A percentile compares a stretch with the other conserved stretches of the same genome.
phyloP scores from a whole-genome alignment of 1,140 invertebrate species.

The Brachionus rubens region DNA sequence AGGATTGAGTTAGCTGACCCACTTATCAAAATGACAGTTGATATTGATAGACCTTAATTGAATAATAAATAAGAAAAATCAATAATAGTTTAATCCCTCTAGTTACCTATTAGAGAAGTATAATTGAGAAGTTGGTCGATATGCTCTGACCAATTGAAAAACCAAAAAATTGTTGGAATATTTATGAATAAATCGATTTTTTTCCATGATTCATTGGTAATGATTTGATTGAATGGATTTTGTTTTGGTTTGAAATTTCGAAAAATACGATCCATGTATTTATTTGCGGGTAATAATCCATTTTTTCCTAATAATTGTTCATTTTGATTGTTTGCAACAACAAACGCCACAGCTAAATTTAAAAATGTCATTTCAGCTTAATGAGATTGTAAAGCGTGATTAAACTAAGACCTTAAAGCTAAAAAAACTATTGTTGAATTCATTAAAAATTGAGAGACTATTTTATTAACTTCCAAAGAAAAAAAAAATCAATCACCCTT shows the following conservation, averaged over 20 bases:
- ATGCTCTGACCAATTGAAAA: slow-evolving; percentile 53
- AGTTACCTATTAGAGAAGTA: slow-evolving; percentile 50
- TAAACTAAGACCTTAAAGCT: too few relatives aligned
- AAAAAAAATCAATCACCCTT: too few relatives aligned
- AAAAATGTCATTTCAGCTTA: too few relatives aligned
- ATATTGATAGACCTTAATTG: slow-evolving; percentile 51
- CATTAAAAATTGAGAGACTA: too few relatives aligned
- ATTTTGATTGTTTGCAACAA: slow-evolving; percentile 60
- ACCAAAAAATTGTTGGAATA: slow-evolving; percentile 57
- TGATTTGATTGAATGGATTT: not conserved
- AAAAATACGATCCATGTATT: slow-evolving; percentile 45
- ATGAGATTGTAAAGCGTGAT: too few relatives aligned
- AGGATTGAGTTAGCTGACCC: slow-evolving; percentile 59
- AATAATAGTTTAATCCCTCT: not conserved
- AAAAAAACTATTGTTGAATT: too few relatives aligned
- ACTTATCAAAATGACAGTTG: slow-evolving; percentile 53
- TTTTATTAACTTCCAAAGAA: too few relatives aligned
- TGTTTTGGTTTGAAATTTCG: not conserved
- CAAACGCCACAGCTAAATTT: slow-evolving; percentile 59
- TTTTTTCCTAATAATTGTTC: slow-evolving; percentile 57
- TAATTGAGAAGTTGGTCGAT: slow-evolving; percentile 54
- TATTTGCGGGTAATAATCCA: slow-evolving; percentile 58
- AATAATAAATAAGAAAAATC: not conserved
- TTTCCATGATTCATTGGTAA: slow-evolving; percentile 26
- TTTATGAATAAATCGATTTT: slow-evolving; percentile 6